Base-by-base conservation (phyloP, 2,113 vertebrate genomes). In the Chinchilla lanigera region DNA sequence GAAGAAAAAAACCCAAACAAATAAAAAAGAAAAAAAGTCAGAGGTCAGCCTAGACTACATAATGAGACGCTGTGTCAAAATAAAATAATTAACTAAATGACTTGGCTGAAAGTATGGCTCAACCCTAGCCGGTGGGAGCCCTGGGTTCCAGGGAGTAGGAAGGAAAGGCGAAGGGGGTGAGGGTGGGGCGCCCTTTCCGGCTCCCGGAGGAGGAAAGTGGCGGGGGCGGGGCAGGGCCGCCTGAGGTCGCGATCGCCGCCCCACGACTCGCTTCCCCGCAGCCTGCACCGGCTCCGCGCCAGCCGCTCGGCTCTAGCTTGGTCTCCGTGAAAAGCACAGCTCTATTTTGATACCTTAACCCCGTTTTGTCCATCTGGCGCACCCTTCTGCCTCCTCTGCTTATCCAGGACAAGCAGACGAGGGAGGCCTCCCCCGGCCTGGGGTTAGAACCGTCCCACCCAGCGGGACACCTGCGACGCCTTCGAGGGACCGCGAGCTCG, bases 281-380 rank as follows among this genome's bases (percentile, higher is more conserved):
- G 22, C 61, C 47, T 13, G 61, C 26, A 22, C 28, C 4, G 35
- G 67, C 67, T n/a, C 67, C n/a, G 19, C 69, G 69, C 69, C n/a
- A 7, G 19, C 69, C 7, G 9, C 69, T 90, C 95, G 83, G 60
- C 73, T 77, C 93, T 85, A 95, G 82, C 96, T 93, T 90, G 54
- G 89, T 90, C 96, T 96, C 90, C 81, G 92, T 88, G 94, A 94
- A 67, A 93, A 96, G 92, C 92, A 89, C 92, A 90, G 58, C 67
- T 61, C 92, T 91, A 96, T 94, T 96, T 97, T 63, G 71, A 89
- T 94, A 92, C 89, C 3, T 1, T 61, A 86, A 96, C 61, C 95
- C 95, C 82, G 96, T 96, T 96, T 97, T 28, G 93, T 93, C 95
- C 96, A 95, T 97, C 97, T 96, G 97, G 94, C 56, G 75, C 90